Evolutionary conservation across 2,888 invertebrate species (phyloP).

Genomic region (Drosophila quinaria): DNA sequence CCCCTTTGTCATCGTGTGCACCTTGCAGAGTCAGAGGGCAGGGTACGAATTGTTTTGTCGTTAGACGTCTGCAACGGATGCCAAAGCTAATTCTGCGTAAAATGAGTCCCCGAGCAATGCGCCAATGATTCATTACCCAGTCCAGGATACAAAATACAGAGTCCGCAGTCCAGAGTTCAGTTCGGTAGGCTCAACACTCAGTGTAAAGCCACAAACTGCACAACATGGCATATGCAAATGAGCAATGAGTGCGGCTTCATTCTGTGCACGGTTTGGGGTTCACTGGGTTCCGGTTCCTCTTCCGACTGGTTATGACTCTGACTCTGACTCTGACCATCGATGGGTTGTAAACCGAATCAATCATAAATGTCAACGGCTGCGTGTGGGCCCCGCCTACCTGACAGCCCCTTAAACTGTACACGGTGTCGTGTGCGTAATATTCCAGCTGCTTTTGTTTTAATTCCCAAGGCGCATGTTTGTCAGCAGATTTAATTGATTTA

Average conservation of each 20-base stretch:
- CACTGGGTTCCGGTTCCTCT: constrained; percentile 14
- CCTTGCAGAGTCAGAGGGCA: constrained; percentile 38
- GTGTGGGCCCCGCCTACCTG: constrained; percentile 2
- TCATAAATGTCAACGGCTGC: constrained; percentile 71
- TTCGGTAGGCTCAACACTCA: constrained; percentile 16
- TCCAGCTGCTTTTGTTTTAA: constrained; percentile 27
- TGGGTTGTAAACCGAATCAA: constrained; percentile 62
- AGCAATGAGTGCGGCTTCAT: constrained; percentile 38
- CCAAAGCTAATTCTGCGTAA: constrained; percentile 76
- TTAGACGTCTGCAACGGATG: constrained; percentile 73
- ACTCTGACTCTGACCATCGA: constrained; percentile 23
- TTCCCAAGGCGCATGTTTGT: constrained; percentile 36
- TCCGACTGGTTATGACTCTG: constrained; percentile 17
- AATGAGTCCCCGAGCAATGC: constrained; percentile 66
- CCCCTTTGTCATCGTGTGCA: constrained; percentile 43
- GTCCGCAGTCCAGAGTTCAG: constrained; percentile 3
- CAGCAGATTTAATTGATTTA: constrained; percentile 63
- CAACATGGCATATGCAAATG: constrained; percentile 72
- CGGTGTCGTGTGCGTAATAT: constrained; percentile 53
- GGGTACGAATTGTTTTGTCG: constrained; percentile 64
- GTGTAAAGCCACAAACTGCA: constrained; percentile 39
- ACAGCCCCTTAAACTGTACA: not conserved
- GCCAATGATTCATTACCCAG: constrained; percentile 70
- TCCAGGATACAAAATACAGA: not conserved
- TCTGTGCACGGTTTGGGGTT: constrained; percentile 19